Percentiles rank a stretch among this genome's conserved stretches.
Evolutionary conservation across 2,113 vertebrate genomes (phyloP).

Genomic region (Apteryx mantelli): DNA sequence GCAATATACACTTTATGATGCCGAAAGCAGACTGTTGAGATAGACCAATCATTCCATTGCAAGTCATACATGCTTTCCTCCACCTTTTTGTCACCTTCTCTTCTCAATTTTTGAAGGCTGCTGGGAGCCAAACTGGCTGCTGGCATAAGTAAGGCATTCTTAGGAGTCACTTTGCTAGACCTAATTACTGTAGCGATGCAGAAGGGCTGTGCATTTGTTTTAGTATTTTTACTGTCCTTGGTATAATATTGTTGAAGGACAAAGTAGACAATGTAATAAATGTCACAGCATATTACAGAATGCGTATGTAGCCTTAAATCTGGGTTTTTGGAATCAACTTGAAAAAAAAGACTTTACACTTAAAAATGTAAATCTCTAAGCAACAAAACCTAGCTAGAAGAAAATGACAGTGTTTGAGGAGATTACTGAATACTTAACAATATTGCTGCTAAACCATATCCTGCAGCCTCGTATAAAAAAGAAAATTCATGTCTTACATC

Average conservation of each 20-base stretch:
- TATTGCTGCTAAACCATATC: not conserved
- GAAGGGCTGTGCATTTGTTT: not conserved
- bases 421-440: not conserved
- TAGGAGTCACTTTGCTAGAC: not conserved
- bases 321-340: not conserved
- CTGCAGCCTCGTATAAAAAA: not conserved
- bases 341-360: not conserved
- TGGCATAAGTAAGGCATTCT: slow-evolving; percentile 4
- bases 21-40: not conserved
- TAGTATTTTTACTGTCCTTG: slow-evolving; percentile 6
- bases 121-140: not conserved
- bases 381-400: not conserved
- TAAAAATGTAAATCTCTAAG: not conserved
- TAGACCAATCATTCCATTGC: not conserved
- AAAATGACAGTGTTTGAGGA: not conserved
- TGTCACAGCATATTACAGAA: not conserved
- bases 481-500: not conserved
- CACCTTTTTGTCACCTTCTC: slow-evolving; percentile 34
- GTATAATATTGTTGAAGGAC: slow-evolving; percentile 1
- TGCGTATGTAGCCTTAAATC: not conserved
- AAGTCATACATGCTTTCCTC: slow-evolving; percentile 2
- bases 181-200: slow-evolving; percentile 39
- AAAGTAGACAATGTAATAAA: not conserved
- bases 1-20: not conserved
- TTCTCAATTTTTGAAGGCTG: slow-evolving; percentile 18